Evolutionary conservation across 2,113 vertebrate genomes (phyloP), one percentile per base, ranked within the genome.

Genomic region (Saguinus midas): DNA sequence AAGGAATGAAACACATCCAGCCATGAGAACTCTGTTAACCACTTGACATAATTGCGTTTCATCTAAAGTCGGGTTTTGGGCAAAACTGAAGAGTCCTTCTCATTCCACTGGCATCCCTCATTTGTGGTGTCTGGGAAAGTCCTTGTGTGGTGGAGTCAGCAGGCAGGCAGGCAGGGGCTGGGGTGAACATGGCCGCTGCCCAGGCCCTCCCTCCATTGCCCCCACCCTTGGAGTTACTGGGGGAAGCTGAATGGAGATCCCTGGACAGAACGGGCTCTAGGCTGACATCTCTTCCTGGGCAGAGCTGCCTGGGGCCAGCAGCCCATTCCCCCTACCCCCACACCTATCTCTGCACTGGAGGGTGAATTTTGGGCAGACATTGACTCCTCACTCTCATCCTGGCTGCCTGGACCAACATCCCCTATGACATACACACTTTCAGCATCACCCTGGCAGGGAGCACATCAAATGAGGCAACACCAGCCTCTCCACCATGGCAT

Each of bases 21-120:
- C 90, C 85, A 16, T 2, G 72, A 90, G 92, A 97, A 81, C 81
- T 70, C 91, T 61, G 92, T 92, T 89, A 97, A 78, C 96, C 83
- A 6, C 95, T 97, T 96, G 95, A 90, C 93, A 96, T 70, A 72
- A 93, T 73, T 78, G 78, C 20, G 9, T 85, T 95, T 66, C 90
- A 82, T 94, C 90, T 95, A 48, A 43, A 64, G 58, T 3, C 1
- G 1, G 85, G 43, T 55, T 90, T 93, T 32, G 68, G 79, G 64
- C 73, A 95, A 95, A 90, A 94, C n/a, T 27, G 37, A 86, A 72
- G 73, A 73, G 73, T 80, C 52, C 43, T 97, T 87, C 92, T 90
- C 95, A 90, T 83, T 78, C 95, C 72, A n/a, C 20, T 1, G 58
- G 87, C 57, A 12, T 88, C 58, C 64, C 61, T 16, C 70, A 66